Evolutionary conservation across 1,140 invertebrate genomes (phyloP).

Genomic region (Pachyrhynchus sulphureomaculatus): DNA sequence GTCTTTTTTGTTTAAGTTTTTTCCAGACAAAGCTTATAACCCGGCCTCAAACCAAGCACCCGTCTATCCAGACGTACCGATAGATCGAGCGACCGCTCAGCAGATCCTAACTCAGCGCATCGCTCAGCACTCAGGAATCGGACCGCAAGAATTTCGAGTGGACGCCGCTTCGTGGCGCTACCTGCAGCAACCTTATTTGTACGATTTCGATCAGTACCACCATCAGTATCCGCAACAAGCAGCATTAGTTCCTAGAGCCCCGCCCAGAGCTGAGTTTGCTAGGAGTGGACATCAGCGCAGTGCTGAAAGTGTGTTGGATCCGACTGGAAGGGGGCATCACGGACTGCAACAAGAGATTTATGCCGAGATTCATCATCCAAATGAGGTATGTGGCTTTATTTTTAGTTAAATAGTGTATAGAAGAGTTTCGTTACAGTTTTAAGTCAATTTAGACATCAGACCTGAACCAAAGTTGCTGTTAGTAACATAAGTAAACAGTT

Average conservation of each 20-base stretch:
- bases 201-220: constrained; percentile 32
- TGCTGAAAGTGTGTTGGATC: constrained; percentile 41
- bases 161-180: constrained; percentile 48
- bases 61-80: constrained; percentile 27
- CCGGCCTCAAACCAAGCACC: constrained; percentile 73
- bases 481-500: too few relatives aligned
- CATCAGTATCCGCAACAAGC: not conserved
- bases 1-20: constrained; percentile 65
- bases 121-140: constrained; percentile 10
- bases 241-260: not conserved
- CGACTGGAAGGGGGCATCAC: constrained; percentile 20
- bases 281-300: constrained; percentile 36
- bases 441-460: not conserved
- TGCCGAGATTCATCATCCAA: constrained; percentile 37
- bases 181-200: constrained; percentile 40
- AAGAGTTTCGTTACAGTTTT: not conserved
- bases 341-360: constrained; percentile 37
- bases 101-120: constrained; percentile 38
- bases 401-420: not conserved
- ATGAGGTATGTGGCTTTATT: constrained; percentile 37
- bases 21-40: constrained; percentile 82
- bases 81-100: constrained; percentile 49
- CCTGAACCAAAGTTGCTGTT: too few relatives aligned
- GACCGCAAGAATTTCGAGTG: constrained; percentile 39
- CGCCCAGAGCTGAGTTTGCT: not conserved